Evolutionary conservation across 2,888 invertebrate genomes (phyloP).

Genomic region (Drosophila buzzatii): DNA sequence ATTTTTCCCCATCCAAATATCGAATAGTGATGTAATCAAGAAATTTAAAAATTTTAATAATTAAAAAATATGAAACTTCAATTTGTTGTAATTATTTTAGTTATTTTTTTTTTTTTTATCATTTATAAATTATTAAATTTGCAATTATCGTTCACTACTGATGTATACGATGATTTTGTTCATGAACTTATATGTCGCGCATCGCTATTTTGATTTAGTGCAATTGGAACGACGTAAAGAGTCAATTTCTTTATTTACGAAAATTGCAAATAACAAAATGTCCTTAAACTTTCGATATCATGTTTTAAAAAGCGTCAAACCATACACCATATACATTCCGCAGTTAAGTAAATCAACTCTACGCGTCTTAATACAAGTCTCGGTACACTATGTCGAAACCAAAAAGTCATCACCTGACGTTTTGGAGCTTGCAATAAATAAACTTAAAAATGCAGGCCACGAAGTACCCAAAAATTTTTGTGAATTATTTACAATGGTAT

Average conservation of each 20-base stretch:
- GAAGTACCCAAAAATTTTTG: constrained; percentile 85
- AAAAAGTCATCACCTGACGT: constrained; percentile 84
- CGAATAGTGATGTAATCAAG: constrained; percentile 28
- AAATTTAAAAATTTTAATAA: constrained; percentile 17
- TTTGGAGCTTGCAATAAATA: constrained; percentile 84
- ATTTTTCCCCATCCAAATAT: constrained; percentile 5
- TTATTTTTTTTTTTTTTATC: too few species aligned
- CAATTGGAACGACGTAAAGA: constrained; percentile 3
- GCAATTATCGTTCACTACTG: not conserved
- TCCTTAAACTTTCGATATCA: constrained; percentile 83
- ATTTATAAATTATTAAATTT: not conserved
- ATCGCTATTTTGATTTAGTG: constrained; percentile 25
- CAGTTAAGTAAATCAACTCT: constrained; percentile 84
- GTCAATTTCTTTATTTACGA: not conserved
- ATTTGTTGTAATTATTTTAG: too few species aligned
- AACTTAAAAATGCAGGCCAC: constrained; percentile 84
- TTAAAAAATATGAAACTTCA: constrained; percentile 13
- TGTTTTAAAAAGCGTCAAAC: constrained; percentile 81
- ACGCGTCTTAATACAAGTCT: constrained; percentile 85
- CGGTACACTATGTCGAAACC: constrained; percentile 85
- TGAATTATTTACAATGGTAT: constrained; percentile 86
- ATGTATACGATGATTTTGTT: constrained; percentile 29
- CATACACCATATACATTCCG: constrained; percentile 82
- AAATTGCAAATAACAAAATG: constrained; percentile 63
- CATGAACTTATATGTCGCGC: not conserved